Evolutionary conservation across 2,888 invertebrate species (phyloP).

Genomic region (Drosophila cyrtoloma): DNA sequence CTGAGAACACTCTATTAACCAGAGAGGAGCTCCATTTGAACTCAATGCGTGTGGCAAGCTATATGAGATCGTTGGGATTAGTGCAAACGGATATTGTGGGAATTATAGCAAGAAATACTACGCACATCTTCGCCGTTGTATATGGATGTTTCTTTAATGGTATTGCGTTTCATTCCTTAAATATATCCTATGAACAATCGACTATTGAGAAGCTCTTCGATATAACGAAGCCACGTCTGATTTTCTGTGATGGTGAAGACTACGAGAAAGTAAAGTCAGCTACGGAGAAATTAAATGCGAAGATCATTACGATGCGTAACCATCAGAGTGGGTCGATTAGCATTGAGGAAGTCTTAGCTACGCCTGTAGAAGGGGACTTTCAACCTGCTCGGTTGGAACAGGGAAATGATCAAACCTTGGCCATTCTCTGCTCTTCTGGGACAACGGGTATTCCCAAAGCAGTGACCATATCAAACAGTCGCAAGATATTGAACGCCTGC

Average conservation of each 20-base stretch:
- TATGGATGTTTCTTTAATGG: conserved; percentile 77
- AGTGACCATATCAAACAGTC: conserved; percentile 64
- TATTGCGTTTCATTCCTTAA: conserved; percentile 16
- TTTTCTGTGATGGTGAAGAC: conserved; percentile 73
- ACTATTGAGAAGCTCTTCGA: conserved; percentile 40
- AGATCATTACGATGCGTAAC: conserved; percentile 68
- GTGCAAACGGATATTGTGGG: conserved; percentile 73
- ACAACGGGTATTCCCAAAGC: conserved; percentile 82
- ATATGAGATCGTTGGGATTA: conserved; percentile 57
- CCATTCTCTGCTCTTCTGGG: conserved; percentile 82
- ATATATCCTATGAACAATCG: no score
- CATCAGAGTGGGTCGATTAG: conserved; percentile 36
- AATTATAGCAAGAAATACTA: conserved; percentile 74
- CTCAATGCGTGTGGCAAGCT: conserved; percentile 67
- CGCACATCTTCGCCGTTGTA: conserved; percentile 66
- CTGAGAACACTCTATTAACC: conserved; percentile 60
- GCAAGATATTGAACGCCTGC: conserved; percentile 3
- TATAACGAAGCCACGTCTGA: conserved; percentile 67
- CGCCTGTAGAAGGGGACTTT: conserved; percentile 46
- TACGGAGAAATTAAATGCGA: conserved; percentile 22
- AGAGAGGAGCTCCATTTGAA: conserved; percentile 55
- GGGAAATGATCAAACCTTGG: conserved; percentile 74
- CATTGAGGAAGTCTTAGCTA: conserved; percentile 48
- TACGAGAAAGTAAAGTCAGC: conserved; percentile 54
- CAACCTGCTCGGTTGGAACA: conserved; percentile 61